Conservation (phyloP, 2,113 vertebrate genomes). For the Budorcas taxicolor region DNA sequence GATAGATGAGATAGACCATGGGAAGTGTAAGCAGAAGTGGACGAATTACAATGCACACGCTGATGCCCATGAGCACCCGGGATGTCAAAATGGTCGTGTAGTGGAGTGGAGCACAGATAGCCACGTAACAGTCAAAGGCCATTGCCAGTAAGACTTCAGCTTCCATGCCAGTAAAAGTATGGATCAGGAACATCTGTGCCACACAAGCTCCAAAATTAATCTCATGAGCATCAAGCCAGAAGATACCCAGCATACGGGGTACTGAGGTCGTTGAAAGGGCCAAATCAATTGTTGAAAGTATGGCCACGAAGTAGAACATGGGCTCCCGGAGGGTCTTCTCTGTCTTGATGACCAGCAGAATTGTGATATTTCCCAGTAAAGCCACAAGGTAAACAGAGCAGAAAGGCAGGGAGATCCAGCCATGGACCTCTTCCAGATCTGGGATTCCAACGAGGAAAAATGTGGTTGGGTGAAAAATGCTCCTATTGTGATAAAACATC, state of each 20-base stretch:
- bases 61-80: background rate
- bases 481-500: slow-evolving; percentile 9
- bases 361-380: slow-evolving; percentile 54
- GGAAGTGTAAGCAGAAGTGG: background rate
- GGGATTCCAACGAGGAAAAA: slow-evolving; percentile 63
- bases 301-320: slow-evolving; percentile 61
- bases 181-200: slow-evolving; percentile 68
- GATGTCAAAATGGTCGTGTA: slow-evolving; percentile 52
- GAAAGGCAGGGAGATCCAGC: slow-evolving; percentile 64
- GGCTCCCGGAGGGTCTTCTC: slow-evolving; percentile 42
- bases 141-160: slow-evolving; percentile 60
- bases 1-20: slow-evolving; percentile 35
- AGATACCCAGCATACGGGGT: slow-evolving; percentile 61
- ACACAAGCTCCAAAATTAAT: slow-evolving; percentile 66
- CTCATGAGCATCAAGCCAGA: slow-evolving; percentile 64
- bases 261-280: slow-evolving; percentile 62
- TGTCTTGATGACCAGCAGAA: slow-evolving; percentile 46
- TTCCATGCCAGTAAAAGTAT: slow-evolving; percentile 57
- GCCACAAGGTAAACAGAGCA: slow-evolving; percentile 49
- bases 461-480: slow-evolving; percentile 20
- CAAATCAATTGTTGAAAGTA: slow-evolving; percentile 57
- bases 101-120: slow-evolving; percentile 57
- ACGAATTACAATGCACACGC: background rate
- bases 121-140: slow-evolving; percentile 60
- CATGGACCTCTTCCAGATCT: slow-evolving; percentile 40